Base-by-base conservation (phyloP, 2,113 vertebrate species). In the Corythaeola cristata region DNA sequence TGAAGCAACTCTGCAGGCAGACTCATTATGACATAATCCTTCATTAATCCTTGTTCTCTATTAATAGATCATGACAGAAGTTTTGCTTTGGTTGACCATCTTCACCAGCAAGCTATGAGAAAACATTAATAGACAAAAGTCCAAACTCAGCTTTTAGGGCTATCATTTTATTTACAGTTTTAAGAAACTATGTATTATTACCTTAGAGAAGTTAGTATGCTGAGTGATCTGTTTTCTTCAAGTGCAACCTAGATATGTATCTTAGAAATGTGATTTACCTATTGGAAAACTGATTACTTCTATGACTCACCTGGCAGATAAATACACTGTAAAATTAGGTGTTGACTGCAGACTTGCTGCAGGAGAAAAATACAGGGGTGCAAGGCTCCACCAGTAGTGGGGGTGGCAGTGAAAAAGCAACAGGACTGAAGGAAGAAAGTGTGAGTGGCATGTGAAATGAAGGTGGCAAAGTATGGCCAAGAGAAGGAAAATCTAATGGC, bases 11-110 rank as follows among this genome's bases (percentile, higher is more conserved):
- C 98, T 96, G 97, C 98, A 94, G 97, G 98, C 97, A 97, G 95
- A 98, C 97, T 98, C 98, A 98, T 98, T 98, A 98, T 99, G 98
- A 98, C 98, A 98, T 98, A 99, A 98, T 98, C 98, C 98, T 98
- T 98, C 98, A 99, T 98, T 99, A 98, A 98, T 98, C 97, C 97
- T 96, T 96, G 91, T 97, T 98, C 97, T 98, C 98, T 99, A 98
- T 99, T 99, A 98, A 99, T 99, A 98, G 98, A 98, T 98, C 95
- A 92, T 97, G 97, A 97, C 98, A 98, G 98, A 98, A 98, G 97
- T 98, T 98, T 98, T 97, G 97, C 95, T 97, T 97, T 96, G 92
- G 94, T 97, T 97, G 97, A 97, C 96, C 98, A 96, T 98, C 98
- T 98, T 98, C 97, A 93, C 86, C 85, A 92, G 95, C 81, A 83